Conservation (phyloP, 2,888 invertebrate genomes). For the Abrostola triplasia region DNA sequence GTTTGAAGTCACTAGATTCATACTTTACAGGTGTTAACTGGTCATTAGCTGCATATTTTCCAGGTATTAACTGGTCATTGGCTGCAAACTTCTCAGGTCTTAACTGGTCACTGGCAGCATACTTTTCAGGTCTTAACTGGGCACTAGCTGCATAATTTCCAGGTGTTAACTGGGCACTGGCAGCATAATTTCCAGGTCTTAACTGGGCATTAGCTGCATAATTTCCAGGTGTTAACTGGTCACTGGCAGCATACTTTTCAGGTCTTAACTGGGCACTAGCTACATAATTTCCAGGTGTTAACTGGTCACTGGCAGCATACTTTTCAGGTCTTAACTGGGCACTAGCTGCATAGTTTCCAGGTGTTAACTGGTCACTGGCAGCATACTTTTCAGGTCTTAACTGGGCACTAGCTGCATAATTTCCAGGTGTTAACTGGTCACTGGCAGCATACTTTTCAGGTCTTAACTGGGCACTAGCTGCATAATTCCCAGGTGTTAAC, state of each 20-base stretch:
- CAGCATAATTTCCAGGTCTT: neutral
- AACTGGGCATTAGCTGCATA: neutral
- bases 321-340: neutral
- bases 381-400: neutral
- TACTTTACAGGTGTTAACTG: neutral
- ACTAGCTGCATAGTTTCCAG: neutral
- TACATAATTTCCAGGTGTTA: neutral
- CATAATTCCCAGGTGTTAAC: neutral
- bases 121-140: neutral
- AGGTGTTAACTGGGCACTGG: neutral
- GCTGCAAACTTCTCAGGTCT: neutral
- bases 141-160: neutral
- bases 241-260: neutral
- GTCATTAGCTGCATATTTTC: neutral
- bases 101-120: neutral
- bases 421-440: neutral
- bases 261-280: neutral
- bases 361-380: neutral
- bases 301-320: neutral
- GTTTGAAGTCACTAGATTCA: neutral
- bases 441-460: neutral
- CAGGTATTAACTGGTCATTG: neutral
- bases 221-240: neutral
- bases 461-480: neutral
- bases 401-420: neutral